Base-by-base conservation (phyloP, 2,113 vertebrate genomes). In the Percina caprodes region DNA sequence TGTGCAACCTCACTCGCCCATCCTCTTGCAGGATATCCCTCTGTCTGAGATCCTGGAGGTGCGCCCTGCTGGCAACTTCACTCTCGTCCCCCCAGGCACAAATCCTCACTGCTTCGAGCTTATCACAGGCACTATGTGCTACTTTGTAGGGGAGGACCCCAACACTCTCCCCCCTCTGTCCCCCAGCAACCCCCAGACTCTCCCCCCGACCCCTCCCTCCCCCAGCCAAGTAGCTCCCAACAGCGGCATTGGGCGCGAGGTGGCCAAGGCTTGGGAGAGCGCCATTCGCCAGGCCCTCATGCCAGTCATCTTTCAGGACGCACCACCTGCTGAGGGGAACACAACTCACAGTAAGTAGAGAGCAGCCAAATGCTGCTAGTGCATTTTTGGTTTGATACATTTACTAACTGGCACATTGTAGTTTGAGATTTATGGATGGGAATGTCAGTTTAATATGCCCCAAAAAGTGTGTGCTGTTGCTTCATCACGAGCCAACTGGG, bases 31-130 rank as follows among this genome's bases (percentile, higher is more conserved):
- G 97, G 97, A 97, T 86, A 97, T 98, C 35, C 97, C 97, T 0
- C 92, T 98, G 1, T 97, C 96, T 0, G 96, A 98, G 90, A 95
- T 98, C 82, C 93, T 98, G 62, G 87, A 95, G 0, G 91, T 98
- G 61, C 94, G 95, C 16, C 86, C 95, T 0, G 95, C 96, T 0
- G 90, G 94, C 18, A 94, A 97, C 89, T 97, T 96, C 86, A 92
- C 84, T 39, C 92, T 97, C 0, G 88, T 97, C 18, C 95, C 96
- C 0, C 76, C 92, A 0, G 96, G 96, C 52, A 96, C 96, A 74
- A 96, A 95, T 80, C 95, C 95, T 8, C 97, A 97, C 91, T 97
- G 96, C 92, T 97, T 97, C 0, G 97, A 98, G 93, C 92, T 98
- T 5, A 79, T 97, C 80, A 98, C 96, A 0, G 95, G 95, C 90